Conservation (phyloP, 2,797 vertebrate genomes). For the Sardinella longiceps region DNA sequence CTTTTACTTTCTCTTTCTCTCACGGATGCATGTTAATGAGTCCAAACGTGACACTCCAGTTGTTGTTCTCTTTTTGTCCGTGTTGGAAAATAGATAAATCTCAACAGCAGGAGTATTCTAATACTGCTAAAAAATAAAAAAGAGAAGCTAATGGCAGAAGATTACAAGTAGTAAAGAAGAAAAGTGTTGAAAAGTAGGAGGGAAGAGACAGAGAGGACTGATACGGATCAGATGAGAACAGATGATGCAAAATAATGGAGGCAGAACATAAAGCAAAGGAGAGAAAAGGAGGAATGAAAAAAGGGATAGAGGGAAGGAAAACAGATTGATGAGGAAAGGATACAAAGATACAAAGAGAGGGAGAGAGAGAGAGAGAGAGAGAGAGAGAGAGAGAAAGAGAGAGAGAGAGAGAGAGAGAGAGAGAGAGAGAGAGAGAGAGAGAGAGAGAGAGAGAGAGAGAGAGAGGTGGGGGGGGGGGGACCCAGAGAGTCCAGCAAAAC, state of each 20-base stretch:
- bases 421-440: not conserved
- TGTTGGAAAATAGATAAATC: not conserved
- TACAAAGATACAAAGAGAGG: constrained; percentile 13
- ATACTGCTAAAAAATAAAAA: no score
- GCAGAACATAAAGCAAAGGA: not conserved
- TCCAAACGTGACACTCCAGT: not conserved
- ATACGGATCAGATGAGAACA: not conserved
- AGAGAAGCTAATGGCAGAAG: no score
- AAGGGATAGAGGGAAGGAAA: not conserved
- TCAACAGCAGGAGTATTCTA: not conserved
- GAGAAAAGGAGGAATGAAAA: not conserved
- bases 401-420: no score
- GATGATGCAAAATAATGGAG: not conserved
- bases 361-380: not conserved
- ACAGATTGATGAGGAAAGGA: not conserved
- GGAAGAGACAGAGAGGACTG: not conserved
- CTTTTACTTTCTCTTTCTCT: not conserved
- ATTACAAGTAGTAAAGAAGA: not conserved
- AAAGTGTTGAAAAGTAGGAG: not conserved
- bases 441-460: constrained; percentile 29
- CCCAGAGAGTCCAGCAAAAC: not conserved
- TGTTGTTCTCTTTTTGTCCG: not conserved
- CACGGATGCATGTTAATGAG: not conserved
- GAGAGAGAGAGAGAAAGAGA: no score
- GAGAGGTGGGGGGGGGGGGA: no score